Conservation (phyloP, 2,888 invertebrate genomes). For the Ornithoptera priamus region DNA sequence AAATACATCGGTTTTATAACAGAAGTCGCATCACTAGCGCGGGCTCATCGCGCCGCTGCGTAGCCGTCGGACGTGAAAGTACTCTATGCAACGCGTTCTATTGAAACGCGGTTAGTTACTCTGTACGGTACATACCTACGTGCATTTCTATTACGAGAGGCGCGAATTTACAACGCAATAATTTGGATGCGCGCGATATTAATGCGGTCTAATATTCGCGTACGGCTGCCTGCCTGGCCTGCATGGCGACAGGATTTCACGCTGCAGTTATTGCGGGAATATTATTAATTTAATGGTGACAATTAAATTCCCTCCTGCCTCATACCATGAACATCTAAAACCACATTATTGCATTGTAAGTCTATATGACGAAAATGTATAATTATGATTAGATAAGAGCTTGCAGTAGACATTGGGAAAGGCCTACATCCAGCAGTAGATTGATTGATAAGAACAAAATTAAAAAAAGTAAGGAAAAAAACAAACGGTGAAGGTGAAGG, state of each 20-base stretch:
- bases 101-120: constrained; percentile 11
- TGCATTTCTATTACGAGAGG: constrained; percentile 3
- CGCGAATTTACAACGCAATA: constrained; percentile 13
- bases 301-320: not conserved
- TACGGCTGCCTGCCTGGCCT: not conserved
- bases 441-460: too few relatives aligned
- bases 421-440: too few relatives aligned
- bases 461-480: too few relatives aligned
- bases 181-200: constrained; percentile 15
- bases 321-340: too few relatives aligned
- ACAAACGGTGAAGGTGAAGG: too few relatives aligned
- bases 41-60: not conserved
- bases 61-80: not conserved
- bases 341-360: too few relatives aligned
- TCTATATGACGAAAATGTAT: too few relatives aligned
- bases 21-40: not conserved
- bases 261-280: constrained; percentile 8
- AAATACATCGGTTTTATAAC: constrained; percentile 5
- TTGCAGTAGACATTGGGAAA: too few relatives aligned
- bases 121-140: constrained; percentile 9
- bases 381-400: too few relatives aligned
- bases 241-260: constrained; percentile 17
- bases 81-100: constrained; percentile 1
- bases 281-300: constrained; percentile 14
- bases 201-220: constrained; percentile 23